Evolutionary conservation across 2,797 vertebrate species (phyloP).

Genomic region (Helostoma temminkii): DNA sequence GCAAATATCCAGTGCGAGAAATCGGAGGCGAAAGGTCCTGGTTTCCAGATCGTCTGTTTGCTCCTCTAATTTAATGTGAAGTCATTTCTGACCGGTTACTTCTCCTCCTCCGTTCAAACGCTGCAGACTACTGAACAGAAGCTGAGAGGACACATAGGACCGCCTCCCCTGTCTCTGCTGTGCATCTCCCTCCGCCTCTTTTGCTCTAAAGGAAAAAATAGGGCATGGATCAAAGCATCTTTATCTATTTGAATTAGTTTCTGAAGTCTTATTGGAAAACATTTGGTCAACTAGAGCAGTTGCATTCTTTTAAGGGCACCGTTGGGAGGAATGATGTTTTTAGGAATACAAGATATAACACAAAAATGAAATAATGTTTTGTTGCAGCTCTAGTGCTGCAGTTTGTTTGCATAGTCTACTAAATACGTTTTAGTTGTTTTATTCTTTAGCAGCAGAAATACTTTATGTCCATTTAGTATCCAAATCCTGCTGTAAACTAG

Average conservation of each 20-base stretch:
- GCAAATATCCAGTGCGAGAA: slow-evolving; percentile 38
- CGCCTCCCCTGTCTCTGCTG: slow-evolving; percentile 57
- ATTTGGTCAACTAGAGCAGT: not conserved
- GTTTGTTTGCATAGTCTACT: not conserved
- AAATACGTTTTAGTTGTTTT: not conserved
- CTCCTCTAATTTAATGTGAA: slow-evolving; percentile 22
- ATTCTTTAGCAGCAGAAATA: not conserved
- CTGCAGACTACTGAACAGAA: slow-evolving; percentile 41
- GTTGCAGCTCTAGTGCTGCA: not conserved
- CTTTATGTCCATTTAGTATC: not conserved
- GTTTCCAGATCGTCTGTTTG: not conserved
- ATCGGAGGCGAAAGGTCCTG: slow-evolving; percentile 22
- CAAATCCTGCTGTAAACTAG: not conserved
- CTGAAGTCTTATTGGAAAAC: slow-evolving; percentile 2
- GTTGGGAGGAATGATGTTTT: not conserved
- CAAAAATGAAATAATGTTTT: not conserved
- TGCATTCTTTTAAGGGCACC: not conserved
- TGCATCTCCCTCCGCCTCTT: slow-evolving; percentile 69
- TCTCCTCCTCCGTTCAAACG: slow-evolving; percentile 49
- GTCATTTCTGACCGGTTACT: slow-evolving; percentile 5
- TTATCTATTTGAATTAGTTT: not conserved
- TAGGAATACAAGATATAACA: not conserved
- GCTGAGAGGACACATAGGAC: slow-evolving; percentile 68
- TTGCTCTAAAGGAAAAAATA: slow-evolving; percentile 58
- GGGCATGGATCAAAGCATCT: slow-evolving; percentile 53